Conservation (phyloP, 2,113 vertebrate species). For the Triplophysa siluroides region DNA sequence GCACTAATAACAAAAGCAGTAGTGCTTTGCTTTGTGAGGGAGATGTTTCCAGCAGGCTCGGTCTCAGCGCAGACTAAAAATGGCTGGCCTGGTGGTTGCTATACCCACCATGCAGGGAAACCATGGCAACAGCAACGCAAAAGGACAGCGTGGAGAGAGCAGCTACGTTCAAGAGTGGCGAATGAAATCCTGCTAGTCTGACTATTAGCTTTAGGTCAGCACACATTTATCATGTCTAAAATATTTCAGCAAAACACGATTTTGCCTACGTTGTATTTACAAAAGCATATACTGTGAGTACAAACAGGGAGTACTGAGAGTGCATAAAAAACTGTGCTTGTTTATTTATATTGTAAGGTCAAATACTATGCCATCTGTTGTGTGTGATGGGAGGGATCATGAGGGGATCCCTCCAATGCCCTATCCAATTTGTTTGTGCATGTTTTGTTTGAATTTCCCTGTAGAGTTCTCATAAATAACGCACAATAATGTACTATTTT, state of each 20-base stretch:
- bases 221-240: neutral
- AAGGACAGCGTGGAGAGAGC: conserved; percentile 61
- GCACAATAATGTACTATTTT: neutral
- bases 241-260: neutral
- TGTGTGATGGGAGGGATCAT: too few relatives aligned
- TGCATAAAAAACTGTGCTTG: too few relatives aligned
- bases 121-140: conserved; percentile 75
- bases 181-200: conserved; percentile 14
- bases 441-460: too few relatives aligned
- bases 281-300: neutral
- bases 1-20: conserved; percentile 2
- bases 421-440: too few relatives aligned
- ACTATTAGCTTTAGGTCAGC: neutral
- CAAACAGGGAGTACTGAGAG: neutral
- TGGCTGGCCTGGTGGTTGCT: conserved; percentile 66
- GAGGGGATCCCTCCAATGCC: too few relatives aligned
- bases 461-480: neutral
- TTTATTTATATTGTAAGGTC: too few relatives aligned
- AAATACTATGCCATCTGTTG: too few relatives aligned
- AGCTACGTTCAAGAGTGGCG: conserved; percentile 48
- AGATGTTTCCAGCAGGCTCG: conserved; percentile 32
- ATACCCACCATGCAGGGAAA: conserved; percentile 70
- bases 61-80: conserved; percentile 64
- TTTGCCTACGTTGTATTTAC: neutral
- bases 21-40: conserved; percentile 11